Evolutionary conservation across 2,888 invertebrate species (phyloP).

Genomic region (Allygus modestus): DNA sequence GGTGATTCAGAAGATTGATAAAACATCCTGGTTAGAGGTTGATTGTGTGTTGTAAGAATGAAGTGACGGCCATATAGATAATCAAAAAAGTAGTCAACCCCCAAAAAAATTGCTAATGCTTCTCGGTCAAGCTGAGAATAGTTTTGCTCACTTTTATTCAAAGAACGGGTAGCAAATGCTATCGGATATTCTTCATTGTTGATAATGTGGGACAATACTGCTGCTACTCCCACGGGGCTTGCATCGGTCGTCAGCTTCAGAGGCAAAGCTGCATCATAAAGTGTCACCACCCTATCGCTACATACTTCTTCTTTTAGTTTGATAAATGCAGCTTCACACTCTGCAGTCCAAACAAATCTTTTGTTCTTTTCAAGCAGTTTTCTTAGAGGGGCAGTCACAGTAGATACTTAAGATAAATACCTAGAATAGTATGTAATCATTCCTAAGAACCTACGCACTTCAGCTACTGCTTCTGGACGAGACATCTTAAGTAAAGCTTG

Average conservation of each 20-base stretch:
- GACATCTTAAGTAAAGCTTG: too few species aligned
- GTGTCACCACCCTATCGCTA: slow-evolving; percentile 65
- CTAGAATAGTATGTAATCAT: neutral
- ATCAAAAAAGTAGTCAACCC: neutral
- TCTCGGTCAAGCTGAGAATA: too few species aligned
- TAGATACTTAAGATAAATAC: too few species aligned
- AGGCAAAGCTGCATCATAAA: slow-evolving; percentile 67
- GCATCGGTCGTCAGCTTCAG: slow-evolving; percentile 66
- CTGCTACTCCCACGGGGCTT: slow-evolving; percentile 63
- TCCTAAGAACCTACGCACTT: slow-evolving; percentile 66
- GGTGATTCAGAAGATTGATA: slow-evolving; percentile 53
- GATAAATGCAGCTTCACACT: too few species aligned
- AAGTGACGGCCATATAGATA: slow-evolving; percentile 9
- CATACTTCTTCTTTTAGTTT: too few species aligned
- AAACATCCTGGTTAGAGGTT: slow-evolving; percentile 62
- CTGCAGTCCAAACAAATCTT: too few species aligned
- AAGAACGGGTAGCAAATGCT: slow-evolving; percentile 66
- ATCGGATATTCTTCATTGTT: slow-evolving; percentile 64
- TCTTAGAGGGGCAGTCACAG: too few species aligned
- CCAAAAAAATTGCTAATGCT: too few species aligned
- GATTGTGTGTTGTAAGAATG: slow-evolving; percentile 61
- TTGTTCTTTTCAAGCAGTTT: too few species aligned
- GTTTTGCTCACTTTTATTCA: too few species aligned
- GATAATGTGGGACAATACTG: slow-evolving; percentile 62
- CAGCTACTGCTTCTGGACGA: slow-evolving; percentile 64